These are phyloP conservation scores for Apocrypta bakeri DNA, from an alignment of 1,140 invertebrate species.

Conservation along the genomic window DNA sequence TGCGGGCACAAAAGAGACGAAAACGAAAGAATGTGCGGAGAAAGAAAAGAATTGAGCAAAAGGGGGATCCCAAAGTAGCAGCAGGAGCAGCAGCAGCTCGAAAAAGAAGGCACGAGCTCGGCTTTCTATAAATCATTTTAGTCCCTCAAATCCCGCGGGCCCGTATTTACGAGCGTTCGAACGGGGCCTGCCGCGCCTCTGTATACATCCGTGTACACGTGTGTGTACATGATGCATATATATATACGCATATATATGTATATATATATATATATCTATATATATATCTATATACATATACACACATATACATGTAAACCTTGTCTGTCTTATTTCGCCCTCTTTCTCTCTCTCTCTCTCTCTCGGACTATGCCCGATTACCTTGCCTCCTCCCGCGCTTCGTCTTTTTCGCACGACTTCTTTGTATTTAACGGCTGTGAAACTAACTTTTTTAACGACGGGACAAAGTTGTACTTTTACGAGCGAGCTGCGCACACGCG, in stretches of 20 bases:
- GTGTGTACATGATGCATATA: constrained; percentile 16
- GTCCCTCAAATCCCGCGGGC: constrained; percentile 67
- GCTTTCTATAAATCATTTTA: constrained; percentile 74
- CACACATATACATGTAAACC: neutral
- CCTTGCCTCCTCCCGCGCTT: constrained; percentile 1
- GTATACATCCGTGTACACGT: neutral
- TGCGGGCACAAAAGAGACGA: constrained; percentile 25
- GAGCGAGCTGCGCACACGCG: constrained; percentile 46
- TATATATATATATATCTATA: neutral
- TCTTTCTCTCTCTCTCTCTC: neutral
- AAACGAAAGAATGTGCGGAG: constrained; percentile 11
- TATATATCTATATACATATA: neutral
- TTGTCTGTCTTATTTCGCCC: constrained; percentile 3
- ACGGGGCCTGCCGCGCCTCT: constrained; percentile 12
- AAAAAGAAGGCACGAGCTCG: constrained; percentile 62
- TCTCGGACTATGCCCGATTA: constrained; percentile 33
- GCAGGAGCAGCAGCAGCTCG: constrained; percentile 53
- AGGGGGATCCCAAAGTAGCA: constrained; percentile 50
- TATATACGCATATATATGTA: neutral
- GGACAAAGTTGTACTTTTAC: constrained; percentile 64
- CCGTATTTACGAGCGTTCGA: constrained; percentile 71
- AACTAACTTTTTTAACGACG: constrained; percentile 66
- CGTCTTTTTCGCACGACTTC: constrained; percentile 55
- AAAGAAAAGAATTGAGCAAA: constrained; percentile 4
- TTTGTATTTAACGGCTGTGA: constrained; percentile 69